A percentile compares a stretch with the other conserved stretches of the same genome.
Evolutionary conservation across 2,888 invertebrate genomes (phyloP).

Genomic region (Trachelus iudaicus): DNA sequence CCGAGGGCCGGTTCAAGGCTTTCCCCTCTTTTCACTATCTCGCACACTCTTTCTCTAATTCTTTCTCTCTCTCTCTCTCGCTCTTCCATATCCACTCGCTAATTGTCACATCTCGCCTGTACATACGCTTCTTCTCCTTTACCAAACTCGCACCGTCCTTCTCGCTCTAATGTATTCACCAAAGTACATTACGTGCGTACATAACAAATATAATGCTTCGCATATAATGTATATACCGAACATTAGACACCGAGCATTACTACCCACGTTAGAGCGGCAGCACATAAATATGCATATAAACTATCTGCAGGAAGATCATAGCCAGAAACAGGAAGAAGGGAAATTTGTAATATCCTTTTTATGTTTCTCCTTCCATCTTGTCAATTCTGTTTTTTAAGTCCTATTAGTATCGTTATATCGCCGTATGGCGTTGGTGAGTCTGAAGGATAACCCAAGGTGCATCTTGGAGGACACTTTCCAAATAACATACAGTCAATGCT

Average conservation of each 20-base stretch:
- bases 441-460: not conserved
- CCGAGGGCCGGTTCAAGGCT: constrained; percentile 43
- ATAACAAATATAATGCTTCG: not conserved
- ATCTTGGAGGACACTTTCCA: not conserved
- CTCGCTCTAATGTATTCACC: not conserved
- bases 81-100: not conserved
- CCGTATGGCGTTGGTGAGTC: not conserved
- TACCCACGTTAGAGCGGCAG: not conserved
- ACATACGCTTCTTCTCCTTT: not conserved
- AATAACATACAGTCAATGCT: not conserved
- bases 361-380: not conserved
- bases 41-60: not conserved
- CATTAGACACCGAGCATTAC: not conserved
- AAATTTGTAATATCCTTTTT: not conserved
- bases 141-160: not conserved
- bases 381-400: not conserved
- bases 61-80: not conserved
- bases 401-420: not conserved
- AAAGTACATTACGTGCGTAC: not conserved
- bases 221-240: not conserved
- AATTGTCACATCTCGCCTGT: not conserved
- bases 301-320: not conserved
- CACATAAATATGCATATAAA: not conserved
- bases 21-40: constrained; percentile 12
- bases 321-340: not conserved